phyloP scores from a whole-genome alignment of 2,113 vertebrate genomes.

The Chamaetylas fuelleborni region DNA sequence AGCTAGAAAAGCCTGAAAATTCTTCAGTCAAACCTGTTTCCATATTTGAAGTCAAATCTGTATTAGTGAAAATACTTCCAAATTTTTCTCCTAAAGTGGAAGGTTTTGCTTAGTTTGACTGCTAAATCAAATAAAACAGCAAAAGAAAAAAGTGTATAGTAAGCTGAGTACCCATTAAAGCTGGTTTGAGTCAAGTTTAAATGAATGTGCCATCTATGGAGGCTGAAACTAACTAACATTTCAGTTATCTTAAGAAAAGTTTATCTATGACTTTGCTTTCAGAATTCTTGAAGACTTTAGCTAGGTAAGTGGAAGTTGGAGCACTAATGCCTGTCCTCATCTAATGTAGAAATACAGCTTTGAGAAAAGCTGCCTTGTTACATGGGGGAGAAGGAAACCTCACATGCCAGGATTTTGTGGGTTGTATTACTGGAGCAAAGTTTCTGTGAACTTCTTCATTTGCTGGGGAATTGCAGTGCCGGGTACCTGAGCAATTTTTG shows the following conservation, averaged over 20 bases:
- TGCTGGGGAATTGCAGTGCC: not conserved
- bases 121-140: not conserved
- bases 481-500: not conserved
- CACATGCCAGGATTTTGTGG: fast-evolving
- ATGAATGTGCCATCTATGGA: not conserved
- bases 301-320: not conserved
- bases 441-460: not conserved
- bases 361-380: not conserved
- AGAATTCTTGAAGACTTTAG: not conserved
- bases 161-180: not conserved
- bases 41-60: not conserved
- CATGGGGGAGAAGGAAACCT: not conserved
- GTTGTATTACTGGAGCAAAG: not conserved
- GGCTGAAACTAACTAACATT: not conserved
- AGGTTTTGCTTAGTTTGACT: not conserved
- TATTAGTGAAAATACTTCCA: not conserved
- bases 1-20: not conserved
- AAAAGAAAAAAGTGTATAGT: not conserved
- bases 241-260: not conserved
- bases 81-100: not conserved
- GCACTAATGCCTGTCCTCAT: not conserved
- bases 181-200: not conserved
- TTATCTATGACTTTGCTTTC: not conserved
- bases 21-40: not conserved
- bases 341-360: not conserved